phyloP scores from a whole-genome alignment of 2,113 vertebrate genomes.

The Steatornis caripensis region DNA sequence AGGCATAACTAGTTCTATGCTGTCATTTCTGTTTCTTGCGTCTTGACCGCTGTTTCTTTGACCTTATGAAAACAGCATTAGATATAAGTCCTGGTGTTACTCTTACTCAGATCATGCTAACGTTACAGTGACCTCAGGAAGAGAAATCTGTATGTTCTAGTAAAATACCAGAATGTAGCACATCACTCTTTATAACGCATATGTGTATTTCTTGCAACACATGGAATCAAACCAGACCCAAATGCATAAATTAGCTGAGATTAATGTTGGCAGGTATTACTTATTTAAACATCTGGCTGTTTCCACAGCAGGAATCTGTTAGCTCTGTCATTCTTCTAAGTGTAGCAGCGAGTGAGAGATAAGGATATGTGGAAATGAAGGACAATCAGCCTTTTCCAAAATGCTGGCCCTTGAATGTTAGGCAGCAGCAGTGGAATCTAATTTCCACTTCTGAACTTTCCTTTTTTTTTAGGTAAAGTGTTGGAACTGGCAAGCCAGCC shows the following conservation, averaged over 20 bases:
- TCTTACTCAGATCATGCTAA: background rate
- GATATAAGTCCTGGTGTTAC: background rate
- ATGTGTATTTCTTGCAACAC: background rate
- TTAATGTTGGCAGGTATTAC: background rate
- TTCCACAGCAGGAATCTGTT: background rate
- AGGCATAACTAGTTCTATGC: background rate
- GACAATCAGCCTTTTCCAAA: background rate
- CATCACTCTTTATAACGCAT: background rate
- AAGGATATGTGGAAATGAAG: background rate
- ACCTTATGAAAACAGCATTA: background rate
- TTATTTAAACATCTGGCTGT: background rate
- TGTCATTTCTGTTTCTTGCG: background rate
- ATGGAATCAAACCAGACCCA: background rate
- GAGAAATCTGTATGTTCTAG: background rate
- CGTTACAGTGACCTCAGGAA: background rate
- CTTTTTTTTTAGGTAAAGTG: background rate
- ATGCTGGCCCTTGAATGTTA: background rate
- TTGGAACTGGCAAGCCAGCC: background rate
- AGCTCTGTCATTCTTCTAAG: background rate
- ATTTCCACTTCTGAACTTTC: background rate
- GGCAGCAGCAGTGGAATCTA: background rate
- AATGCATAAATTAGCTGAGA: background rate
- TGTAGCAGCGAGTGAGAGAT: background rate
- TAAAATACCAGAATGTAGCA: background rate
- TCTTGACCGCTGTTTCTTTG: background rate